phyloP scores from a whole-genome alignment of 2,113 vertebrate species.

The Argyrosomus japonicus region DNA sequence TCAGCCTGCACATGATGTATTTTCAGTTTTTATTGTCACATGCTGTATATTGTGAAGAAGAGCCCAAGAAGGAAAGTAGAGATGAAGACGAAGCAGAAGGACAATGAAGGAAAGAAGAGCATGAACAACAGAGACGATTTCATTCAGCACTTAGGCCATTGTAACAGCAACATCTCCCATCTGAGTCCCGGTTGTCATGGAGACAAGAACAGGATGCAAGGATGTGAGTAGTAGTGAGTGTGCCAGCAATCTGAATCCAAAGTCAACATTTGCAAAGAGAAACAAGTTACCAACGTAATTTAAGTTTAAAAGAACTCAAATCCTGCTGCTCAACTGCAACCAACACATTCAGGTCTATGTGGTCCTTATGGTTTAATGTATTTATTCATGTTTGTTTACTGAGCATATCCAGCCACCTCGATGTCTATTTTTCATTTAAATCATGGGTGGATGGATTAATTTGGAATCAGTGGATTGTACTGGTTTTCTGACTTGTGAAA shows the following conservation, averaged over 20 bases:
- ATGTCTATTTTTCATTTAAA: background rate
- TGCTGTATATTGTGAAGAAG: no score
- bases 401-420: background rate
- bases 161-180: conserved; percentile 28
- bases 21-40: conserved; percentile 2
- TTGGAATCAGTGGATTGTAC: background rate
- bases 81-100: background rate
- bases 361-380: background rate
- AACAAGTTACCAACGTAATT: background rate
- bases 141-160: conserved; percentile 13
- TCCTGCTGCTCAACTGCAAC: background rate
- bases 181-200: conserved; percentile 57
- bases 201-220: conserved; percentile 36
- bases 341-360: background rate
- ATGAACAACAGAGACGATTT: conserved; percentile 5
- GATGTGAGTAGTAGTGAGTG: background rate
- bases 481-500: background rate
- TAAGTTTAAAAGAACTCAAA: background rate
- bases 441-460: background rate
- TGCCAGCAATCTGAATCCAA: background rate
- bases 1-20: background rate
- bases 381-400: background rate
- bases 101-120: background rate
- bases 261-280: background rate
- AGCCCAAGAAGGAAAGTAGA: background rate